Percentiles rank a stretch among this genome's conserved stretches.
These are phyloP conservation scores for Lindbergichthys nudifrons DNA, from an alignment of 2,797 vertebrate species.

Conservation along the genomic window DNA sequence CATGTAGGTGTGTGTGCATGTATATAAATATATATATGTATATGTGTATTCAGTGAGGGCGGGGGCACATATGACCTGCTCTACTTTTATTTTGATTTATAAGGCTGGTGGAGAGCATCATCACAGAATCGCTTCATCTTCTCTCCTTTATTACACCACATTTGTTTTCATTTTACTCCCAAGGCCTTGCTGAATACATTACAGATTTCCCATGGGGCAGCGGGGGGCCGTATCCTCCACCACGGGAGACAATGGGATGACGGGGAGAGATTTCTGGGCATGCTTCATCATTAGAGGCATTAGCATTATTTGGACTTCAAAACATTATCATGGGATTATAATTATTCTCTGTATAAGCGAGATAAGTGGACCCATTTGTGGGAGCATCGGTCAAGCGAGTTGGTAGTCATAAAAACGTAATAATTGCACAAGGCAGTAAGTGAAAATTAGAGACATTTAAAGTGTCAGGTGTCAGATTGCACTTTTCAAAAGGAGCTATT, in stretches of 20 bases:
- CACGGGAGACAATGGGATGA: conserved; percentile 77
- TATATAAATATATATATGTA: not conserved
- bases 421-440: conserved; percentile 28
- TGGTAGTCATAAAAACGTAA: conserved; percentile 39
- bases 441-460: conserved; percentile 44
- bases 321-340: conserved; percentile 65
- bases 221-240: conserved; percentile 62
- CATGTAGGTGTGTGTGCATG: not conserved
- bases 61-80: conserved; percentile 75
- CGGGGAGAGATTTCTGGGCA: conserved; percentile 71
- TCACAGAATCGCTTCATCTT: conserved; percentile 85
- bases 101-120: conserved; percentile 80
- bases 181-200: conserved; percentile 84
- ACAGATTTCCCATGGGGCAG: conserved; percentile 79
- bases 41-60: conserved; percentile 36
- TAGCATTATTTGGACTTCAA: conserved; percentile 76
- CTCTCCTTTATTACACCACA: conserved; percentile 84
- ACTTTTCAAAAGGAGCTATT: not conserved
- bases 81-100: conserved; percentile 86
- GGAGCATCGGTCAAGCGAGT: conserved; percentile 51
- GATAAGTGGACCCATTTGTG: conserved; percentile 51
- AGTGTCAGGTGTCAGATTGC: conserved; percentile 29
- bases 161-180: conserved; percentile 87
- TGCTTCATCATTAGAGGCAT: conserved; percentile 78
- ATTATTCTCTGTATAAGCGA: conserved; percentile 60